phyloP scores from a whole-genome alignment of 2,113 vertebrate species.

The Oceanodroma tethys region DNA sequence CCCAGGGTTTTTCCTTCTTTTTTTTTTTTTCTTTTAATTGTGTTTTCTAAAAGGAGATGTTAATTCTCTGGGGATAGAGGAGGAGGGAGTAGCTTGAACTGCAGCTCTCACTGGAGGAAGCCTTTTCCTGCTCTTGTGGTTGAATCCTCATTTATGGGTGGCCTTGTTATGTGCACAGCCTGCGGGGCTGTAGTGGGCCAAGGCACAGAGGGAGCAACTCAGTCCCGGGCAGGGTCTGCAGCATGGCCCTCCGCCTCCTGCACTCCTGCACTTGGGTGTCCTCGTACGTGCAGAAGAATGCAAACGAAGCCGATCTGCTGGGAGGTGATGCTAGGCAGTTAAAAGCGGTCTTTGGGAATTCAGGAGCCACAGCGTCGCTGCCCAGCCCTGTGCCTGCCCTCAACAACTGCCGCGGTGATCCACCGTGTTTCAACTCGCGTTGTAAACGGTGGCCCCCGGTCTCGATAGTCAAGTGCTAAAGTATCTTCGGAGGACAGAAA shows the following conservation, averaged over 20 bases:
- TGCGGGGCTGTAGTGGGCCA: background rate
- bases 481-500: background rate
- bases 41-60: background rate
- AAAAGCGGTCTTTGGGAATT: background rate
- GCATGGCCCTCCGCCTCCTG: no score
- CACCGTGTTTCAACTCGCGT: fast-evolving
- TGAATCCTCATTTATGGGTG: background rate
- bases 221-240: background rate
- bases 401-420: background rate
- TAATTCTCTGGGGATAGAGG: background rate
- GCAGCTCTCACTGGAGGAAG: background rate
- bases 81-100: background rate
- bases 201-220: background rate
- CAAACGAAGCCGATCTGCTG: background rate
- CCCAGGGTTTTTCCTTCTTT: background rate
- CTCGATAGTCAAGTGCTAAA: fast-evolving
- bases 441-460: fast-evolving
- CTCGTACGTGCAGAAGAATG: fast-evolving
- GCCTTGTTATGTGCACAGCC: background rate
- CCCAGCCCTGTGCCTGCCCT: background rate
- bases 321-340: fast-evolving
- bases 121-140: background rate
- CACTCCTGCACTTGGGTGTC: fast-evolving
- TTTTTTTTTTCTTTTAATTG: background rate
- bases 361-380: fast-evolving